Evolutionary conservation across 1,140 invertebrate genomes (phyloP).

Genomic region (Drosophila willistoni): DNA sequence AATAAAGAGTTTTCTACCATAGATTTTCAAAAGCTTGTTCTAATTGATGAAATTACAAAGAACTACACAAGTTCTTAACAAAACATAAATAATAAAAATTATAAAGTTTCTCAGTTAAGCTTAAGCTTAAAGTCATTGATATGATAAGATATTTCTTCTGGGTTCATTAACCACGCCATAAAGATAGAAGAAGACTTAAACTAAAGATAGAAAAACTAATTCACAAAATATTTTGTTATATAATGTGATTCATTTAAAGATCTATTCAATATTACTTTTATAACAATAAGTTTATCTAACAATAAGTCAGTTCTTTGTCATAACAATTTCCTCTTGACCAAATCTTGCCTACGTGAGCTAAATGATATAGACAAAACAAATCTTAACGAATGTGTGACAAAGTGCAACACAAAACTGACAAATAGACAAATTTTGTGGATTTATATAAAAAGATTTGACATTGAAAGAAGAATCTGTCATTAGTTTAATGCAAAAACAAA

Average conservation of each 20-base stretch:
- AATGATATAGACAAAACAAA: not conserved
- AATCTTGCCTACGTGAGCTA: not conserved
- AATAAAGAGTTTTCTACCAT: too few relatives aligned
- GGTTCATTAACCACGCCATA: too few relatives aligned
- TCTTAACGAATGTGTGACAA: not conserved
- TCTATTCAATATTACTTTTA: not conserved
- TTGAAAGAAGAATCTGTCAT: not conserved
- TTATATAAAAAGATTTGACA: not conserved
- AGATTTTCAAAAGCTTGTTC: too few relatives aligned
- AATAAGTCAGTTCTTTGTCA: not conserved
- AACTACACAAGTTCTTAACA: too few relatives aligned
- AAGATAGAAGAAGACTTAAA: too few relatives aligned
- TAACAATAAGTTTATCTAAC: not conserved
- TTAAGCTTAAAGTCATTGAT: too few relatives aligned
- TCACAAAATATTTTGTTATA: not conserved
- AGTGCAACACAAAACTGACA: not conserved
- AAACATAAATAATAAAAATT: too few relatives aligned
- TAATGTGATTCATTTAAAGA: not conserved
- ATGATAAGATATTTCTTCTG: too few relatives aligned
- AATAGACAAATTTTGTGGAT: not conserved
- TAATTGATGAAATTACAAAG: too few relatives aligned
- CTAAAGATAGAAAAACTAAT: too few relatives aligned
- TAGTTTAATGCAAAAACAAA: too few relatives aligned
- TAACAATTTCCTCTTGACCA: not conserved
- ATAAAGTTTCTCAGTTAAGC: too few relatives aligned